These are phyloP conservation scores for Vidua chalybeata DNA, from an alignment of 2,113 vertebrate species.

Conservation along the genomic window DNA sequence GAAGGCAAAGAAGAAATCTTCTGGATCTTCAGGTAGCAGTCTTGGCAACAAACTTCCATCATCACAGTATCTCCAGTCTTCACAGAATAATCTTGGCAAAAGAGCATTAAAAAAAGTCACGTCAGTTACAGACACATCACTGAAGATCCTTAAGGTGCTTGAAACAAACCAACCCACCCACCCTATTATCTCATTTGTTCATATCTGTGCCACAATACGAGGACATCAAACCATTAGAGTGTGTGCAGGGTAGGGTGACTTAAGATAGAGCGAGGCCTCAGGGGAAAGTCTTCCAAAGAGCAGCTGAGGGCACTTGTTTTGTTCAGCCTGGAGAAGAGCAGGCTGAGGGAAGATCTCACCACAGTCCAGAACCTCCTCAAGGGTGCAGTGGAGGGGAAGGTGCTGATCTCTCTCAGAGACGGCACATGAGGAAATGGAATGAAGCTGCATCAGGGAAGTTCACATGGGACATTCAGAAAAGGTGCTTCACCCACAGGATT, in stretches of 20 bases:
- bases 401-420: background rate
- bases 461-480: background rate
- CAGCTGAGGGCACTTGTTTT: background rate
- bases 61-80: constrained; percentile 80
- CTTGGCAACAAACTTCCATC: constrained; percentile 89
- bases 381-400: background rate
- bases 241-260: background rate
- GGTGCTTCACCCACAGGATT: background rate
- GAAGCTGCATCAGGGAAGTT: background rate
- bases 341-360: background rate
- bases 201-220: background rate
- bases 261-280: background rate
- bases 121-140: background rate
- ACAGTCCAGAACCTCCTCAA: background rate
- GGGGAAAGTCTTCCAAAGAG: background rate
- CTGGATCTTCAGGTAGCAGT: constrained; percentile 89
- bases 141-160: background rate
- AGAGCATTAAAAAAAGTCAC: background rate
- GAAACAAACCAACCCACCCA: background rate
- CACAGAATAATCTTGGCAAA: constrained; percentile 79
- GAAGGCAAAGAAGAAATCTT: constrained; percentile 73
- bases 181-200: background rate
- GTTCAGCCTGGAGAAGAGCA: background rate
- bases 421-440: background rate
- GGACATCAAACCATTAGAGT: background rate